phyloP scores from a whole-genome alignment of 2,888 invertebrate species.

The Thecocarcelia acutangulata region DNA sequence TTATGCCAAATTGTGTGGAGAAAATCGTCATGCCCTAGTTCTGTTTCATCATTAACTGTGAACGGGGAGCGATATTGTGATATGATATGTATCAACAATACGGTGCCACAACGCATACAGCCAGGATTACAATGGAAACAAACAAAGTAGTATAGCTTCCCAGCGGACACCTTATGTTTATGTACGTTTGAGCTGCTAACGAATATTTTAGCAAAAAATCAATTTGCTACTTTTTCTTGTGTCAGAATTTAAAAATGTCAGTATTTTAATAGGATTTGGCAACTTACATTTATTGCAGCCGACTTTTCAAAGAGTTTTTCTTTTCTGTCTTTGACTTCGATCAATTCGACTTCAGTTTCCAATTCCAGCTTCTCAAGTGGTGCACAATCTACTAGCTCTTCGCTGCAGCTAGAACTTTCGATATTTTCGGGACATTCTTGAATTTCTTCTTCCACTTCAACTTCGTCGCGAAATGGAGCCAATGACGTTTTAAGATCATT shows the following conservation, averaged over 20 bases:
- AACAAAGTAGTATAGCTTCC: too few species aligned
- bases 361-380: constrained; percentile 71
- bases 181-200: too few species aligned
- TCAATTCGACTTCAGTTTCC: constrained; percentile 64
- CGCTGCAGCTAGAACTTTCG: constrained; percentile 32
- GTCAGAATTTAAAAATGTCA: constrained; percentile 30
- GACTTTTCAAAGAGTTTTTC: constrained; percentile 84
- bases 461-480: constrained; percentile 82
- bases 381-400: constrained; percentile 49
- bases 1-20: too few species aligned
- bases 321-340: constrained; percentile 71
- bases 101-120: too few species aligned
- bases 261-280: background rate
- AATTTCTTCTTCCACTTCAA: constrained; percentile 77
- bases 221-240: background rate
- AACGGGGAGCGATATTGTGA: too few species aligned
- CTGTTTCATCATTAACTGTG: too few species aligned
- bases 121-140: too few species aligned
- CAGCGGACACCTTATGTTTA: too few species aligned
- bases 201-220: too few species aligned
- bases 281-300: constrained; percentile 89
- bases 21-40: too few species aligned
- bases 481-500: constrained; percentile 81
- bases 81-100: too few species aligned
- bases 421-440: constrained; percentile 48